Base-by-base conservation (phyloP, 2,113 vertebrate species). In the Cephalopholis sonnerati region DNA sequence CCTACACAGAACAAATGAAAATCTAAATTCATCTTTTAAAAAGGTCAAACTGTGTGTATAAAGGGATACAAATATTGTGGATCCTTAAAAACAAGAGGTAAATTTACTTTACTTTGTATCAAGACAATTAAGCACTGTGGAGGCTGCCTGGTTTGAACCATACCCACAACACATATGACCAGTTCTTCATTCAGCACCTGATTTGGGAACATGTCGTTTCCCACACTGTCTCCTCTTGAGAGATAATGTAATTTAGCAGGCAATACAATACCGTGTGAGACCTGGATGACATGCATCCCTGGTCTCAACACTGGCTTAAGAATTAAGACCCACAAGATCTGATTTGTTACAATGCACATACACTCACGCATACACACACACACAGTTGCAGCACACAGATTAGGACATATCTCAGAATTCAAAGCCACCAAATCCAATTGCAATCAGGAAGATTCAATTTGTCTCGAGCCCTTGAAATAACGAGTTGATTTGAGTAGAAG, bases 351-450 rank as follows among this genome's bases (percentile, higher is more conserved):
- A 20, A 50, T 25, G 1, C 25, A 39, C 48, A 73, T 41, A 25
- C 77, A 44, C 61, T 18, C 57, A 65, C 65, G 36, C 70, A 18
- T 69, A 58, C 39, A 63, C 62, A 58, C 55, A 77, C 32, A 83
- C 55, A 85, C 39, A 67, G 79, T 93, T 87, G 85, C 92, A 89
- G 82, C 71, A 90, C 73, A 69, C 81, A 87, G 94, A 95, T 94
- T 93, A 95, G 86, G 90, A 91, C 84, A 89, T 87, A 93, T 94
- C 89, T 95, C 93, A 92, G 93, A 96, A 96, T 96, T 96, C 94
- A 93, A 96, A 96, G 95, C 93, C 86, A 86, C 70, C 94, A 95
- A 96, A 96, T 96, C 94, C 78, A 95, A 95, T 96, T 92, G 79
- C 77, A 89, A 95, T 96, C 92, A 95, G 95, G 92, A 73, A 86